Evolutionary conservation across 2,113 vertebrate species (phyloP).

Genomic region (Callionymus lyra): DNA sequence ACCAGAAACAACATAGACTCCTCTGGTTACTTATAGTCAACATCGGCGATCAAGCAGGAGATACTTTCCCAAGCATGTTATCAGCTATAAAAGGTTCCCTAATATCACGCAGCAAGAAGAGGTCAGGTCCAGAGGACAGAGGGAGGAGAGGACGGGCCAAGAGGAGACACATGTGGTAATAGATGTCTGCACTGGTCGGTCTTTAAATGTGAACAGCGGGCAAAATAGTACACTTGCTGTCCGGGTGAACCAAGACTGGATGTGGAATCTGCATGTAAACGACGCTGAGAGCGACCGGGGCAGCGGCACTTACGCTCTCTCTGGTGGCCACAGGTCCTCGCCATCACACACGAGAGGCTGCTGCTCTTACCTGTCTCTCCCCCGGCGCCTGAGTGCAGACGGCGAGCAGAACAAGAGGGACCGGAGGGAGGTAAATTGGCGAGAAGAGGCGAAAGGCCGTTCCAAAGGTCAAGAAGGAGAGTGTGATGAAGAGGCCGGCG

Average conservation of each 20-base stretch:
- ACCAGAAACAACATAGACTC: too few relatives aligned
- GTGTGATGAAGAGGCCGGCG: conserved; percentile 41
- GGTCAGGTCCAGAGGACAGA: conserved; percentile 39
- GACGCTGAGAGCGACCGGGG: conserved; percentile 72
- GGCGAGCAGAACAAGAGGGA: conserved; percentile 44
- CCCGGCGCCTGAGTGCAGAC: conserved; percentile 52
- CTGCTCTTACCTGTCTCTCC: conserved; percentile 51
- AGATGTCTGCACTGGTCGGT: conserved; percentile 4
- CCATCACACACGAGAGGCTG: conserved; percentile 57
- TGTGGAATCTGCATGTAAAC: conserved; percentile 86
- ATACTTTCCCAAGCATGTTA: too few relatives aligned
- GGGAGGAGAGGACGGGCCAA: conserved; percentile 41
- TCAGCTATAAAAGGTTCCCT: too few relatives aligned
- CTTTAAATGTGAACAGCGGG: conserved; percentile 27
- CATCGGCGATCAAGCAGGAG: too few relatives aligned
- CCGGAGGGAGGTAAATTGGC: conserved; percentile 55
- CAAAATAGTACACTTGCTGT: conserved; percentile 43
- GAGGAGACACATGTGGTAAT: conserved; percentile 13
- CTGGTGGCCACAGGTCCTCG: conserved; percentile 29
- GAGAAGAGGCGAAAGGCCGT: conserved; percentile 57
- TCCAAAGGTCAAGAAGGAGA: conserved; percentile 65
- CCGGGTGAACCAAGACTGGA: conserved; percentile 74
- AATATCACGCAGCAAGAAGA: too few relatives aligned
- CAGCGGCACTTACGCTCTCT: conserved; percentile 33
- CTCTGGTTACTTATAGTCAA: too few relatives aligned